These are phyloP conservation scores for Drosophila buzzatii DNA, from an alignment of 2,888 invertebrate genomes.

Conservation along the genomic window DNA sequence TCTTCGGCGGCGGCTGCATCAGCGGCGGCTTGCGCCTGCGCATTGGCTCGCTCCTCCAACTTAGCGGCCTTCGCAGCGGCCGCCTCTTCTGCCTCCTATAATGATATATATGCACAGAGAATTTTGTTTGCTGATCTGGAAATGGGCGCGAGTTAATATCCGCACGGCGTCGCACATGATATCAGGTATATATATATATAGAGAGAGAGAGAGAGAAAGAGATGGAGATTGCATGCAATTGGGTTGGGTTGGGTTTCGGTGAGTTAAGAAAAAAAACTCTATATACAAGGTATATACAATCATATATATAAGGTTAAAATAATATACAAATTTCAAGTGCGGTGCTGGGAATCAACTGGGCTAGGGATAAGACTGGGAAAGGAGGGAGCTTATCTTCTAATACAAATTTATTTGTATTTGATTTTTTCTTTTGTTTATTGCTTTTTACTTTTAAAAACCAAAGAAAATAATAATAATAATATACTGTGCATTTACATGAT, in stretches of 20 bases:
- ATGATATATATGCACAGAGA: constrained; percentile 55
- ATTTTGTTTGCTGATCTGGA: constrained; percentile 39
- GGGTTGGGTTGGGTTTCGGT: neutral
- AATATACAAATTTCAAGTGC: constrained; percentile 50
- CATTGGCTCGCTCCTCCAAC: constrained; percentile 86
- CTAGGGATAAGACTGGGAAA: neutral
- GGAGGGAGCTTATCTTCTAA: neutral
- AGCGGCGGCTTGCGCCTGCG: constrained; percentile 86
- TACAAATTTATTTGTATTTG: constrained; percentile 42
- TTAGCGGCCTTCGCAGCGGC: constrained; percentile 88
- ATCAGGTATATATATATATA: constrained; percentile 4
- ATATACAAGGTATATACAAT: constrained; percentile 10
- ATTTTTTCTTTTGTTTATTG: constrained; percentile 72
- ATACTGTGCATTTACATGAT: constrained; percentile 55
- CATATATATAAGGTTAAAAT: neutral
- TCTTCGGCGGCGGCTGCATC: constrained; percentile 86
- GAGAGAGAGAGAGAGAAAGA: neutral
- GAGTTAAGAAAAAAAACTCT: constrained; percentile 22
- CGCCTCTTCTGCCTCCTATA: constrained; percentile 94
- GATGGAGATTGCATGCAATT: constrained; percentile 1
- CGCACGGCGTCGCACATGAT: constrained; percentile 19
- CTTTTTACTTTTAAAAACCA: constrained; percentile 47
- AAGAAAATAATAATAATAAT: constrained; percentile 21
- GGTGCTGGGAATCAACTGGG: constrained; percentile 49
- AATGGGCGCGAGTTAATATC: constrained; percentile 38